Evolutionary conservation across 1,140 invertebrate species (phyloP), one percentile per base, ranked within the genome.

Genomic region (Leptinotarsa texana): DNA sequence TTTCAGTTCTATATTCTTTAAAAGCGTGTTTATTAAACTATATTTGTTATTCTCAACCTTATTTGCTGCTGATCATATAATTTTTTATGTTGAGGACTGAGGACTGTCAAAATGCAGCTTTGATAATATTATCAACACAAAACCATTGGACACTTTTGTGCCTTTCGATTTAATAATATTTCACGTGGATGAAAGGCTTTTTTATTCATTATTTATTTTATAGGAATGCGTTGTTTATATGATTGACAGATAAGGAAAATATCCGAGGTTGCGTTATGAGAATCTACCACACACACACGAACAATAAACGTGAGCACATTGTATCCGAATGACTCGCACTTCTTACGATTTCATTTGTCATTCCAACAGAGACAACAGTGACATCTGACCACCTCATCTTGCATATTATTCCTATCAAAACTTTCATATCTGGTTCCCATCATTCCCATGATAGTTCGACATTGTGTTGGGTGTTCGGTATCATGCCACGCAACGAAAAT

Each of bases 371-470:
- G 79, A 80, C 78, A 78, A 74, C 74, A 81, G 80, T 81, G 80
- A 81, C 80, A 81, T 81, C 76, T 79, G 78, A 79, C 78, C 78
- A 78, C 63, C 78, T 80, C 79, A 80, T 80, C 79, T 80, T 66
- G 75, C 75, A 76, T 73, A 77, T 75, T 79, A 79, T 79, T 70
- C 72, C 72, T 78, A 74, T 75, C 76, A 73, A 78, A 79, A 79
- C 71, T 77, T 73, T 63, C 63, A 61, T 66, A 48, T 70, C 49
- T 66, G 74, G 79, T 80, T 80, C 79, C 74, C 79, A 80, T 73
- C 75, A 75, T 76, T 76, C 79, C 75, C 79, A 73, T 74, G 79
- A 80, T 75, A 78, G 74, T 75, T 63, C 22, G 69, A 51, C 67
- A 69, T 67, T 63, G 33, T 72, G 63, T 48, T 63, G 24, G 17